Conservation (phyloP, 2,797 vertebrate species). For the Micropoecilia bifurca region DNA sequence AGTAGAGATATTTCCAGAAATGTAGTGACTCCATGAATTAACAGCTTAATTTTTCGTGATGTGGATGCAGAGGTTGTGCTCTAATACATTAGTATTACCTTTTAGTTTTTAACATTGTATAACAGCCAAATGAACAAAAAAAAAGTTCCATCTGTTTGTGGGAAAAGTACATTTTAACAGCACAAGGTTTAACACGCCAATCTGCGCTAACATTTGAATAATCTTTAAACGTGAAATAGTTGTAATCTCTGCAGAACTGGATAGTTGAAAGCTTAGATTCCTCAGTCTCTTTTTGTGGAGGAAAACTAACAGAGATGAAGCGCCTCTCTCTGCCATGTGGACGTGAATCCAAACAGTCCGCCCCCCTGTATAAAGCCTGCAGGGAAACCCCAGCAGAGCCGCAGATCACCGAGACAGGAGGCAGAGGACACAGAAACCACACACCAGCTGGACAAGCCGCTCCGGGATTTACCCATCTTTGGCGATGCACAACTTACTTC, state of each 20-base stretch:
- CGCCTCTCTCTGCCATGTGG: not conserved
- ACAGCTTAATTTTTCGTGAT: not conserved
- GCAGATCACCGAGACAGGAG: not conserved
- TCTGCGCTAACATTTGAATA: not conserved
- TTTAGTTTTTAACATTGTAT: not conserved
- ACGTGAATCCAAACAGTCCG: not conserved
- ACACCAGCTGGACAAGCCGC: constrained; percentile 7
- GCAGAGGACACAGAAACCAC: not conserved
- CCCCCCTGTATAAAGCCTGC: constrained; percentile 83
- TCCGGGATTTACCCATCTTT: constrained; percentile 33
- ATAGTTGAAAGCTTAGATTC: not conserved
- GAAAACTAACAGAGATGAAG: not conserved
- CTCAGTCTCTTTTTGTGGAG: not conserved
- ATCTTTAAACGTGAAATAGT: not conserved
- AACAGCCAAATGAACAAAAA: not conserved
- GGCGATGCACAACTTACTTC: constrained; percentile 1
- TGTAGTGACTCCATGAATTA: not conserved
- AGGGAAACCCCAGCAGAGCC: constrained; percentile 77
- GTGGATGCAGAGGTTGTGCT: not conserved
- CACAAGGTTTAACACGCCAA: not conserved
- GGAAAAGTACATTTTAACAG: not conserved
- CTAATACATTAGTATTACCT: not conserved
- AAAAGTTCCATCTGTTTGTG: not conserved
- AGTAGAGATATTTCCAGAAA: not conserved
- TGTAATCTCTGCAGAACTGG: not conserved